Evolutionary conservation across 2,113 vertebrate genomes (phyloP).

Genomic region (Serilophus lunatus): DNA sequence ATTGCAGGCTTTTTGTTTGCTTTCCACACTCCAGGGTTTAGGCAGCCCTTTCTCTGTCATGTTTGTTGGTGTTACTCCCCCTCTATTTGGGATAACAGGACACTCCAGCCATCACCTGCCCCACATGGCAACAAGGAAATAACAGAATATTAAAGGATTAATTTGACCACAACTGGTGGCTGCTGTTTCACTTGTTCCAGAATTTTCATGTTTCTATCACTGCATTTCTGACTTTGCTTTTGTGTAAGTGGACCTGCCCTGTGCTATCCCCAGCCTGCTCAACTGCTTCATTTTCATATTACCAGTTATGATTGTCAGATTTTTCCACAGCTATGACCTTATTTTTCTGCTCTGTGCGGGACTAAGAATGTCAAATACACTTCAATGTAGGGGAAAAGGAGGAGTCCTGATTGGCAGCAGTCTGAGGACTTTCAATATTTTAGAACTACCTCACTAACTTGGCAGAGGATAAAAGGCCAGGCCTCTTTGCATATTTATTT

Average conservation of each 20-base stretch:
- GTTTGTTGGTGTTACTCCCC: not conserved
- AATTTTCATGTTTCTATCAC: not conserved
- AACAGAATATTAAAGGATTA: not conserved
- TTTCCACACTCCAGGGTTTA: not conserved
- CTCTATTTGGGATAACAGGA: not conserved
- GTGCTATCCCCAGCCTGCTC: not conserved
- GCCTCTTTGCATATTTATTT: constrained; percentile 38
- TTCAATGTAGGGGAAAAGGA: not conserved
- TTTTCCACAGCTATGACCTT: constrained; percentile 36
- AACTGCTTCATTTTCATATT: constrained; percentile 40
- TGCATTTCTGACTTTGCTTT: not conserved
- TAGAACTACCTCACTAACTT: not conserved
- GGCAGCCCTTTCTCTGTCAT: not conserved
- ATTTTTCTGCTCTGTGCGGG: not conserved
- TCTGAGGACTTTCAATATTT: not conserved
- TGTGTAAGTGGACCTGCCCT: not conserved
- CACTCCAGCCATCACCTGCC: not conserved
- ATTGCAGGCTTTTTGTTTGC: not conserved
- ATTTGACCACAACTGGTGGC: not conserved
- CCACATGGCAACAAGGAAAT: not conserved
- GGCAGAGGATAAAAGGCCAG: not conserved
- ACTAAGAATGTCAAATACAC: constrained; percentile 16
- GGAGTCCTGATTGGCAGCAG: not conserved
- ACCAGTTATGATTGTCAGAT: constrained; percentile 23
- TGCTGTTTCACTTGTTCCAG: not conserved